These are phyloP conservation scores for Dipus sagitta DNA, from an alignment of 2,797 vertebrate genomes.

Conservation along the genomic window DNA sequence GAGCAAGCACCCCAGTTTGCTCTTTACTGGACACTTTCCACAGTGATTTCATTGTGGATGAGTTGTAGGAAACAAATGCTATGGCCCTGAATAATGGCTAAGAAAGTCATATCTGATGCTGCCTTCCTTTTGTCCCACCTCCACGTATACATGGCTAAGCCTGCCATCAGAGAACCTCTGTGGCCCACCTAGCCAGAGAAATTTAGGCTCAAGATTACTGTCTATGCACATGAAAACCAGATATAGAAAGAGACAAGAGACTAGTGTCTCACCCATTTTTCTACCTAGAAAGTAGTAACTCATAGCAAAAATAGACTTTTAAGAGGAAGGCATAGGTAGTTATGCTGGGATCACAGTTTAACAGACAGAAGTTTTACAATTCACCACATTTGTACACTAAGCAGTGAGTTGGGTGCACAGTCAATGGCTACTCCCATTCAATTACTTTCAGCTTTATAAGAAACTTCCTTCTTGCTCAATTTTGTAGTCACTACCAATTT, in stretches of 20 bases:
- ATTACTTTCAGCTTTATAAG: background rate
- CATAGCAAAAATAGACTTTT: background rate
- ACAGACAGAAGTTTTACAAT: background rate
- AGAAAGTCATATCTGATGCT: background rate
- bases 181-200: accelerated
- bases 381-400: background rate
- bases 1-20: background rate
- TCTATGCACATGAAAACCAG: background rate
- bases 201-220: background rate
- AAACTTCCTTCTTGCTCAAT: background rate
- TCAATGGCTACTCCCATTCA: background rate
- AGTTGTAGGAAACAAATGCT: background rate
- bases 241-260: background rate
- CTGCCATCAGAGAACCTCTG: no score
- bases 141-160: background rate
- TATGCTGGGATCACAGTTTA: background rate
- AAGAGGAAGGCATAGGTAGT: background rate
- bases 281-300: background rate
- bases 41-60: background rate
- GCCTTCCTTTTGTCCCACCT: background rate
- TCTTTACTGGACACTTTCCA: background rate
- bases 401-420: no score
- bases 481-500: no score
- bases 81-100: constrained; percentile 15
- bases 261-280: no score